Evolutionary conservation across 2,797 vertebrate species (phyloP), one percentile per base, ranked within the genome.

Genomic region (Tachyglossus aculeatus): DNA sequence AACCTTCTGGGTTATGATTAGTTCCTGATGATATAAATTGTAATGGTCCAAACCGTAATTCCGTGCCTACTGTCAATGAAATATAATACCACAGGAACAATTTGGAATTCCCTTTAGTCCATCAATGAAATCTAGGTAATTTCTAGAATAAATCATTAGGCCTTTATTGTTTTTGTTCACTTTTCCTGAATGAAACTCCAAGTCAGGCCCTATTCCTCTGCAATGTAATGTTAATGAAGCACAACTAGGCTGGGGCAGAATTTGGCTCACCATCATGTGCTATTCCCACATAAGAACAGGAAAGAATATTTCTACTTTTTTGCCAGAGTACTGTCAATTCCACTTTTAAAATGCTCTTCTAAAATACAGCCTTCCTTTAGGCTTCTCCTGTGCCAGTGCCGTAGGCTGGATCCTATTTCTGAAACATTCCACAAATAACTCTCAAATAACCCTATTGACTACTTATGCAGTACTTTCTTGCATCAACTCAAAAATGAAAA

Each of bases 321-420:
- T 85, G 85, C 85, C 85, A 85, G 85, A 83, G 74, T 77, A 67
- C 85, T 83, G 85, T 87, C 83, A 83, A 57, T 77, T 77, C 45
- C 51, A 60, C 67, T 87, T 78, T n/a, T n/a, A n/a, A 76, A 69
- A 77, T 76, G 80, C 81, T 83, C 62, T 51, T 85, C 77, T 83
- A 76, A 74, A 74, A 80, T 69, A 68, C 80, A 40, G 74, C 78
- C 74, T 64, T 78, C 66, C 68, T 68, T 74, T 77, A 74, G 79
- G 82, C 74, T 74, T n/a, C 69, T 53, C 13, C 68, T 2, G 72
- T 84, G 82, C 84, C 82, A 86, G 82, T 82, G 84, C 78, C 80
- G 82, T 82, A 80, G 83, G 80, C 76, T 82, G 74, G 44, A 67
- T 78, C n/a, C n/a, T n/a, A n/a, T n/a, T n/a, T n/a, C n/a, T n/a